A percentile compares a stretch with the other conserved stretches of the same genome.
Conservation (phyloP, 2,113 vertebrate genomes). For the Thalassarche chlororhynchos region DNA sequence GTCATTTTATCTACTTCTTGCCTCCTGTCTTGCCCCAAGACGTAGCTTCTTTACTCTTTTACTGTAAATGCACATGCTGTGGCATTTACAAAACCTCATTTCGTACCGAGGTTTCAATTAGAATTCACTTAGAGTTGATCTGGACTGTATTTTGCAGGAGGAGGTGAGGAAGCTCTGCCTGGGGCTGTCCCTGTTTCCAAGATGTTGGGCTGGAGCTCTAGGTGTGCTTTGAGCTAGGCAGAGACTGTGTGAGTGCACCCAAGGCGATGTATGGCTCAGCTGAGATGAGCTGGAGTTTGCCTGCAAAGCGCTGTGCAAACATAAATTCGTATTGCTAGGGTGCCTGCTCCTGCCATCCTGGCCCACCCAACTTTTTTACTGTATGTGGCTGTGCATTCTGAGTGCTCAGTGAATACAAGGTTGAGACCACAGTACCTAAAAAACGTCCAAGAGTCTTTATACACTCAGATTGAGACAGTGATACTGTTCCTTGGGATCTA, state of each 20-base stretch:
- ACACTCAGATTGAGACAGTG: neutral
- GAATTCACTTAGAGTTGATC: neutral
- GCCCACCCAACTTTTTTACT: neutral
- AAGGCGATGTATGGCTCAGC: fast-evolving
- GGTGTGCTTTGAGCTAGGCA: neutral
- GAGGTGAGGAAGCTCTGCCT: neutral
- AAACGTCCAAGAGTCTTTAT: neutral
- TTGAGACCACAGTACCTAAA: neutral
- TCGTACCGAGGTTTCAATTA: neutral
- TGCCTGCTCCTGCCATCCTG: neutral
- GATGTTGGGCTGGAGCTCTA: neutral
- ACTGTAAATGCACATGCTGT: neutral
- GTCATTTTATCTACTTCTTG: neutral
- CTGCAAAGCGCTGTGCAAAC: neutral
- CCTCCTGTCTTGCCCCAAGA: neutral
- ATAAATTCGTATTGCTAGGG: neutral
- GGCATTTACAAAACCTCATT: neutral
- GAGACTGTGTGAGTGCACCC: neutral
- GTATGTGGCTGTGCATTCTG: neutral
- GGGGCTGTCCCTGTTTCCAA: neutral
- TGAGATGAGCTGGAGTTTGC: neutral
- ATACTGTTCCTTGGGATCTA: neutral
- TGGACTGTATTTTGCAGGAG: neutral
- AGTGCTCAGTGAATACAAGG: neutral
- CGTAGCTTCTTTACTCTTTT: neutral